Evolutionary conservation across 2,888 invertebrate species (phyloP).

Genomic region (Syrista parreyssii): DNA sequence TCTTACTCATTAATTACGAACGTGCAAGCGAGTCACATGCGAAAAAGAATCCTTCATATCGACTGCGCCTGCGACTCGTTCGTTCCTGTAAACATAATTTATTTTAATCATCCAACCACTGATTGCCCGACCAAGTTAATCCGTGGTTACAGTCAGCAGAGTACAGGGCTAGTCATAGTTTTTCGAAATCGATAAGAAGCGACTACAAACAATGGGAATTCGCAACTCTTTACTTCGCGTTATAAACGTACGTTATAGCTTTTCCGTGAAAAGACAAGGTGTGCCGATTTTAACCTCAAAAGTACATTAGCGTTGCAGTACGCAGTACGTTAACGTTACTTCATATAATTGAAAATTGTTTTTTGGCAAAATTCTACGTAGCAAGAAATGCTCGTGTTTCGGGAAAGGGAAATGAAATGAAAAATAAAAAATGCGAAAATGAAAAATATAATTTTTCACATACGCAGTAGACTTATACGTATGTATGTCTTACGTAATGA

Average conservation of each 20-base stretch:
- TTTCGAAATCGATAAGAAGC: background rate
- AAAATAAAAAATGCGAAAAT: too few species aligned
- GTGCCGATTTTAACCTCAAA: background rate
- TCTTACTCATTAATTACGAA: background rate
- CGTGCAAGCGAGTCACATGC: background rate
- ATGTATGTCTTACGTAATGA: background rate
- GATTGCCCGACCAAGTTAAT: conserved; percentile 18
- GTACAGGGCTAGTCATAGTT: background rate
- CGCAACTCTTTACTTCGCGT: background rate
- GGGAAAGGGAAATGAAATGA: too few species aligned
- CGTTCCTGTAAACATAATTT: conserved; percentile 42
- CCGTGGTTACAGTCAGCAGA: background rate
- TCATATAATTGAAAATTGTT: background rate
- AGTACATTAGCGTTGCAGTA: background rate
- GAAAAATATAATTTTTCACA: background rate
- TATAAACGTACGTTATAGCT: background rate
- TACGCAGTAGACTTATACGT: background rate
- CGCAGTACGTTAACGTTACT: background rate
- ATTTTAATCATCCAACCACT: conserved; percentile 40
- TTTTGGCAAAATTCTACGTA: too few species aligned
- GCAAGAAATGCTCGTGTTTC: too few species aligned
- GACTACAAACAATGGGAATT: background rate
- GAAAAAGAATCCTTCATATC: conserved; percentile 19
- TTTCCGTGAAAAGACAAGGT: background rate
- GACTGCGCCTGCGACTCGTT: conserved; percentile 19